Evolutionary conservation across 2,113 vertebrate genomes (phyloP), one percentile per base, ranked within the genome.

Genomic region (Rhinolophus ferrumequinum): DNA sequence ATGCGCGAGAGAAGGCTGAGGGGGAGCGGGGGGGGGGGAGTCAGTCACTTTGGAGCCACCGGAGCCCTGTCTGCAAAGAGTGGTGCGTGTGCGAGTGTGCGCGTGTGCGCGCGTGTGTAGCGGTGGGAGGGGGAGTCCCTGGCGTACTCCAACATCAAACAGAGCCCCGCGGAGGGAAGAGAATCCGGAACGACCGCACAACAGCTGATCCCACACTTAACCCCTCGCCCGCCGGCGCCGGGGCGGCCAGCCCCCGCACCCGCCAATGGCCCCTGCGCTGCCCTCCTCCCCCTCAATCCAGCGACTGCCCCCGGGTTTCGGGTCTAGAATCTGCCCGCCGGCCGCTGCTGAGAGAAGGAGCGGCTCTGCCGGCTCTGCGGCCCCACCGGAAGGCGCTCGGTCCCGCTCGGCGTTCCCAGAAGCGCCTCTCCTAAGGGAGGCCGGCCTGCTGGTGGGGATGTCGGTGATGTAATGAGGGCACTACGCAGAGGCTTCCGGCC

Each of bases 121-220:
- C 86, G 96, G 97, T 97, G 98, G 98, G 98, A 97, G 98, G 98
- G 98, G 98, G 98, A 98, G 98, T 98, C 99, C 99, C 98, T 97
- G 98, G 99, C 99, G 99, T 98, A 99, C 99, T 99, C 98, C 98
- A 98, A 98, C 99, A 98, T 99, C 98, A 99, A 98, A 99, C 98
- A 97, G 98, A 98, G 98, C 99, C 98, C 98, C 97, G 98, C 98
- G 98, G 98, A 98, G 99, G 98, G 98, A 97, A 98, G 99, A 98
- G 98, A 97, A 98, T 98, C 98, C 98, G 97, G 98, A 98, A 98
- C 98, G 98, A 98, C 98, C 97, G 97, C 98, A 98, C 98, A 98
- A 98, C 99, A 98, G 99, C 99, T 98, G 99, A 99, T 98, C 98
- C 98, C 97, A 96, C 98, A 97, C 98, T 99, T 99, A 99, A 99